Evolutionary conservation across 1,140 invertebrate species (phyloP).

Genomic region (Drosophila trapezifrons): DNA sequence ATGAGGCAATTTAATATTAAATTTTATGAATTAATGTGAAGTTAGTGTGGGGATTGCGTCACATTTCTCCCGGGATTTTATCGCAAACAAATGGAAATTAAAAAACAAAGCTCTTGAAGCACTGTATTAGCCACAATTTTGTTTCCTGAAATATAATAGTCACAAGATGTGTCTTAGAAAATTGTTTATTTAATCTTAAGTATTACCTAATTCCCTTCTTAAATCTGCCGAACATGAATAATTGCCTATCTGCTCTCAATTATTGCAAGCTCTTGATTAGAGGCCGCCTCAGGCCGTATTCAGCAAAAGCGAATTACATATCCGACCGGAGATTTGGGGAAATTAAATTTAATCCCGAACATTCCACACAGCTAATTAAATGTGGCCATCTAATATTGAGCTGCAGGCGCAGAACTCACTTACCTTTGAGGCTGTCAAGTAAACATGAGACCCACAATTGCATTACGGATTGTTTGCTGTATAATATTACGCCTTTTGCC

Average conservation of each 20-base stretch:
- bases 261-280: slow-evolving; percentile 13
- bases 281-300: neutral
- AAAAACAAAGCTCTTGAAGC: too few species aligned
- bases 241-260: neutral
- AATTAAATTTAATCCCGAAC: slow-evolving; percentile 19
- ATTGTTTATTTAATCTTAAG: too few species aligned
- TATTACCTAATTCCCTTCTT: neutral
- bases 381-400: slow-evolving; percentile 10
- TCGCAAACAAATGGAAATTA: neutral
- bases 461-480: neutral
- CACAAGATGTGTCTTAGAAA: too few species aligned
- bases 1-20: slow-evolving; percentile 30
- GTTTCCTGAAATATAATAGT: too few species aligned
- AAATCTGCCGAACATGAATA: neutral
- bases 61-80: neutral
- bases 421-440: slow-evolving; percentile 34
- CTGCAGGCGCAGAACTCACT: slow-evolving; percentile 15
- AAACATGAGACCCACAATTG: slow-evolving; percentile 21
- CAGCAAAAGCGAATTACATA: neutral
- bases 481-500: slow-evolving; percentile 39
- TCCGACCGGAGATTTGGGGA: neutral
- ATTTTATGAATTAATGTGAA: slow-evolving; percentile 33
- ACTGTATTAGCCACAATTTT: too few species aligned
- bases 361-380: slow-evolving; percentile 31
- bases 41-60: slow-evolving; percentile 19